phyloP scores from a whole-genome alignment of 1,140 invertebrate species.

The Laupala kohalensis region DNA sequence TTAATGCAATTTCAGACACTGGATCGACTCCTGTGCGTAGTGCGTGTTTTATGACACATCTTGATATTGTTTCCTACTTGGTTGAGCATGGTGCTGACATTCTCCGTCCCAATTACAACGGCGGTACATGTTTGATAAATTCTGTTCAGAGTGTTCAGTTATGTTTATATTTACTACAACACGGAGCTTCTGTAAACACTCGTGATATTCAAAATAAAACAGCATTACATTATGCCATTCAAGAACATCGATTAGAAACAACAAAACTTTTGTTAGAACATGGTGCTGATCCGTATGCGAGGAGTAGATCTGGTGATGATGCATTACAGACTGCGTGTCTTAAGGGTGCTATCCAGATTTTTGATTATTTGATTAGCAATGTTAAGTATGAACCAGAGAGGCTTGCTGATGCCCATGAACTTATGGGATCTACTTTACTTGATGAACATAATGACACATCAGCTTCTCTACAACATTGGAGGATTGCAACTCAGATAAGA shows the following conservation, averaged over 20 bases:
- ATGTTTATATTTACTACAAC: constrained; percentile 64
- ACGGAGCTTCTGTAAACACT: constrained; percentile 72
- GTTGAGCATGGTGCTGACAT: constrained; percentile 78
- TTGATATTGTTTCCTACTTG: constrained; percentile 63
- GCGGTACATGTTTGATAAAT: constrained; percentile 87
- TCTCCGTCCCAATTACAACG: constrained; percentile 74
- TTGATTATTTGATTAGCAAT: constrained; percentile 54
- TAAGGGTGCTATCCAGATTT: constrained; percentile 72
- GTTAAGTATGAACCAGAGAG: constrained; percentile 48
- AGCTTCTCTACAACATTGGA: constrained; percentile 50
- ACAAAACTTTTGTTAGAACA: constrained; percentile 65
- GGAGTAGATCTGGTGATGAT: constrained; percentile 75
- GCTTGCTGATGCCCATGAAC: constrained; percentile 68
- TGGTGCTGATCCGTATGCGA: constrained; percentile 63
- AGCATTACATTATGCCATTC: constrained; percentile 83
- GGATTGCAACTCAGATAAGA: constrained; percentile 44
- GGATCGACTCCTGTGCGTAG: constrained; percentile 80
- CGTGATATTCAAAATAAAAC: constrained; percentile 83
- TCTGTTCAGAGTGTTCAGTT: constrained; percentile 74
- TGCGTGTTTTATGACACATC: constrained; percentile 87
- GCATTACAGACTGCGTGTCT: constrained; percentile 80
- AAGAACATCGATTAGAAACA: constrained; percentile 59
- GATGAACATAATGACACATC: constrained; percentile 66
- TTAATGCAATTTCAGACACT: constrained; percentile 73
- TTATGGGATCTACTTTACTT: constrained; percentile 71